These are phyloP conservation scores for Idris sp. DNA, from an alignment of 1,140 invertebrate genomes.

Conservation along the genomic window DNA sequence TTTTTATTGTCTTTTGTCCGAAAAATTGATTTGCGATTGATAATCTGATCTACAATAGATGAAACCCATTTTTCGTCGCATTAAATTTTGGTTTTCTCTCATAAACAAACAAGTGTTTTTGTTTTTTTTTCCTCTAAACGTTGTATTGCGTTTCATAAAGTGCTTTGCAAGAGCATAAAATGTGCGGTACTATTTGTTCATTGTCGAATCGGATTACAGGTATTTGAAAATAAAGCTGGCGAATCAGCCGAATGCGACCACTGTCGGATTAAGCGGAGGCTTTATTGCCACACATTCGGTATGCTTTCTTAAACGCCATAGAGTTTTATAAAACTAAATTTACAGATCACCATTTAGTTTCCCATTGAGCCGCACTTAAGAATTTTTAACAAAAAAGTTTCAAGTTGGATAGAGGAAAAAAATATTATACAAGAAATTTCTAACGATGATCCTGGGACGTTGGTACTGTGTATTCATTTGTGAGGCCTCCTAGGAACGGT, in stretches of 20 bases:
- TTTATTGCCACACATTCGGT: conserved; percentile 58
- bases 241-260: conserved; percentile 58
- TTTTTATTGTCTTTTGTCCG: too few relatives aligned
- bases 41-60: too few relatives aligned
- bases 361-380: too few relatives aligned
- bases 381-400: too few relatives aligned
- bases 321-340: conserved; percentile 59
- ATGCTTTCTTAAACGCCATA: conserved; percentile 52
- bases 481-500: conserved; percentile 33
- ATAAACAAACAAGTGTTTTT: conserved; percentile 56
- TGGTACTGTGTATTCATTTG: conserved; percentile 17
- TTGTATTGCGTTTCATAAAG: conserved; percentile 35
- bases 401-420: too few relatives aligned
- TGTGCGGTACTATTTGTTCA: conserved; percentile 60
- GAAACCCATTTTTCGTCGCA: conserved; percentile 29
- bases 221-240: conserved; percentile 64
- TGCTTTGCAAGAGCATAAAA: conserved; percentile 55
- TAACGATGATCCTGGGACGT: conserved; percentile 15
- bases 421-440: neutral
- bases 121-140: conserved; percentile 43
- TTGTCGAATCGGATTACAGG: conserved; percentile 64
- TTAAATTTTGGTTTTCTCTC: conserved; percentile 18
- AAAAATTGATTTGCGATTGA: too few relatives aligned
- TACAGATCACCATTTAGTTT: conserved; percentile 58
- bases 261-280: conserved; percentile 57